Conservation (phyloP, 2,888 invertebrate genomes). For the Cataglyphis albicans region DNA sequence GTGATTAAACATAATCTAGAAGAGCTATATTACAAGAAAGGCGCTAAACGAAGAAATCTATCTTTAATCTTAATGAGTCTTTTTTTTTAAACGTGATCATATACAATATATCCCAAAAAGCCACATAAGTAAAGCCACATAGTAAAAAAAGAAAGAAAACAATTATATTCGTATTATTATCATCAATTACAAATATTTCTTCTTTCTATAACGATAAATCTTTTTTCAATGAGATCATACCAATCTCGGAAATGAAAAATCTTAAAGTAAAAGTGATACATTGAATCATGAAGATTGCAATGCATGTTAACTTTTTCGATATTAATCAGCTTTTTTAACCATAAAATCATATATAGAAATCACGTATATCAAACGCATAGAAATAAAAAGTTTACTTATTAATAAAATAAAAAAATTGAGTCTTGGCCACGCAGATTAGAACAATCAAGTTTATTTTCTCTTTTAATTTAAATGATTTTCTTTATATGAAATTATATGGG, state of each 20-base stretch:
- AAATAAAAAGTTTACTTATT: neutral
- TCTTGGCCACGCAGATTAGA: neutral
- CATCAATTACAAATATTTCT: conserved; percentile 12
- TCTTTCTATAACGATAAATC: neutral
- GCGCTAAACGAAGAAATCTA: conserved; percentile 59
- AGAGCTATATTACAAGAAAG: conserved; percentile 58
- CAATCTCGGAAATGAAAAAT: neutral
- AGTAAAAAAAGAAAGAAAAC: neutral
- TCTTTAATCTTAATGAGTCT: conserved; percentile 24
- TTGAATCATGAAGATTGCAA: conserved; percentile 19
- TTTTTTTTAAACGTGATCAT: neutral
- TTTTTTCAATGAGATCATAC: neutral
- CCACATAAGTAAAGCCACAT: no score
- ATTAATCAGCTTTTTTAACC: neutral
- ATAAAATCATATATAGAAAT: neutral
- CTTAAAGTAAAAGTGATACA: neutral
- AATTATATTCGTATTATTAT: neutral
- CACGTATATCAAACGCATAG: neutral
- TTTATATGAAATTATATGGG: neutral
- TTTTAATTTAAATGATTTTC: conserved; percentile 8
- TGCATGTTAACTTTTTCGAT: neutral
- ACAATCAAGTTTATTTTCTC: neutral
- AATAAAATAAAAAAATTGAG: neutral
- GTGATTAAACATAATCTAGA: conserved; percentile 9
- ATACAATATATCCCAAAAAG: neutral